Conservation (phyloP, 2,888 invertebrate species). For the Diarsia brunnea region DNA sequence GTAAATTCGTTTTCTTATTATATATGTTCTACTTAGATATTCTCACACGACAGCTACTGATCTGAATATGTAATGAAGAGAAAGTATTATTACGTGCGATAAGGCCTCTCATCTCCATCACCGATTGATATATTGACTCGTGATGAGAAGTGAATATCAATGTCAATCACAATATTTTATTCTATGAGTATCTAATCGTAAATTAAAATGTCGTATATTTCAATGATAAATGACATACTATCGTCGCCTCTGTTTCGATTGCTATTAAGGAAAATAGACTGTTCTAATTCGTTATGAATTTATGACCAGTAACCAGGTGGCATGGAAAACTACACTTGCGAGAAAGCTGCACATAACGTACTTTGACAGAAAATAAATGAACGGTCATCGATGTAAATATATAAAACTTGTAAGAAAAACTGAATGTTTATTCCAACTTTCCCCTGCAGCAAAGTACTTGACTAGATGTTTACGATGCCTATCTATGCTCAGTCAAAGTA, state of each 20-base stretch:
- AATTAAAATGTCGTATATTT: conserved; percentile 43
- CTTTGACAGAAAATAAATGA: not conserved
- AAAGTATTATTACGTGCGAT: conserved; percentile 47
- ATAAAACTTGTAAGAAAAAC: not conserved
- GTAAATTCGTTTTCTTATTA: conserved; percentile 20
- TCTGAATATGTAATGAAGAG: conserved; percentile 58
- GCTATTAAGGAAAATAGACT: not conserved
- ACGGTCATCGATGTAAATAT: not conserved
- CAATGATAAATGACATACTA: conserved; percentile 34
- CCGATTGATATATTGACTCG: conserved; percentile 43
- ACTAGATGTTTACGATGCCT: conserved; percentile 42
- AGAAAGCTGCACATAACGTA: not conserved
- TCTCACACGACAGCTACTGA: conserved; percentile 46
- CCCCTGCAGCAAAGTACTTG: conserved; percentile 6
- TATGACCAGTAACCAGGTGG: not conserved
- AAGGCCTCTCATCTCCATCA: conserved; percentile 33
- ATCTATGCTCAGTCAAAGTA: conserved; percentile 58
- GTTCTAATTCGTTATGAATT: conserved; percentile 1
- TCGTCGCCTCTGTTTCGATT: not conserved
- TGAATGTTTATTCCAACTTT: not conserved
- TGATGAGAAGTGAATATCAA: conserved; percentile 34
- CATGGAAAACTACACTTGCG: not conserved
- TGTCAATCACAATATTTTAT: conserved; percentile 51
- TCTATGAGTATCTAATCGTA: conserved; percentile 36
- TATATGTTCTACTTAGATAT: conserved; percentile 33